phyloP scores from a whole-genome alignment of 2,797 vertebrate species.

The Gobionotothen gibberifrons region DNA sequence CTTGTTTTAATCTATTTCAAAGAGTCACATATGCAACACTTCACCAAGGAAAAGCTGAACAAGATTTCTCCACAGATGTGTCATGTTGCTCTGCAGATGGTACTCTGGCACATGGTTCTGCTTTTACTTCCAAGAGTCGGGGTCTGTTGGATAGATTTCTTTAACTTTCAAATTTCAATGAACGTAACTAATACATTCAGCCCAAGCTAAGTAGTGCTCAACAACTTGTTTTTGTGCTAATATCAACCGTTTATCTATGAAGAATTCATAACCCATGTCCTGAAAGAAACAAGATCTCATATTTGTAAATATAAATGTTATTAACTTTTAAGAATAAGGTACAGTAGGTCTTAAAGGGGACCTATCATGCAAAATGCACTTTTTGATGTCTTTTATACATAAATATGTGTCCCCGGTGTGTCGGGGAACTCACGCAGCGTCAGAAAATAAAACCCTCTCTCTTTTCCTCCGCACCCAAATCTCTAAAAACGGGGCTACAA shows the following conservation, averaged over 20 bases:
- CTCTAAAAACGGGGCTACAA: too few relatives aligned
- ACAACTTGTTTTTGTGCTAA: too few relatives aligned
- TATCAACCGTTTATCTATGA: background rate
- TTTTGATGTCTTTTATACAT: too few relatives aligned
- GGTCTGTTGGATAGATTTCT: background rate
- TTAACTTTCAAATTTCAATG: background rate
- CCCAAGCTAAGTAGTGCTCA: background rate
- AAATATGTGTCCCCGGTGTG: too few relatives aligned
- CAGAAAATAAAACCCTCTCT: too few relatives aligned
- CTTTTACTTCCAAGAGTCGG: background rate
- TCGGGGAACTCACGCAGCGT: too few relatives aligned
- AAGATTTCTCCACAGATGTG: conserved; percentile 9
- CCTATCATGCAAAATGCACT: too few relatives aligned
- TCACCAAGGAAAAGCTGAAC: background rate
- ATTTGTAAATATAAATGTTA: background rate
- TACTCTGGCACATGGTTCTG: background rate
- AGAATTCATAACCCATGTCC: background rate
- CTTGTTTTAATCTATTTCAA: conserved; percentile 32
- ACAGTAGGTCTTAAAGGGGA: background rate
- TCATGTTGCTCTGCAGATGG: conserved; percentile 5
- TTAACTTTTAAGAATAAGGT: background rate
- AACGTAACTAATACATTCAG: background rate
- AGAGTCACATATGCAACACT: conserved; percentile 2
- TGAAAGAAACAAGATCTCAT: background rate
- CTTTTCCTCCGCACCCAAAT: too few relatives aligned